These are phyloP conservation scores for Tetramorium simillimum DNA, from an alignment of 1,140 invertebrate species.

Conservation along the genomic window DNA sequence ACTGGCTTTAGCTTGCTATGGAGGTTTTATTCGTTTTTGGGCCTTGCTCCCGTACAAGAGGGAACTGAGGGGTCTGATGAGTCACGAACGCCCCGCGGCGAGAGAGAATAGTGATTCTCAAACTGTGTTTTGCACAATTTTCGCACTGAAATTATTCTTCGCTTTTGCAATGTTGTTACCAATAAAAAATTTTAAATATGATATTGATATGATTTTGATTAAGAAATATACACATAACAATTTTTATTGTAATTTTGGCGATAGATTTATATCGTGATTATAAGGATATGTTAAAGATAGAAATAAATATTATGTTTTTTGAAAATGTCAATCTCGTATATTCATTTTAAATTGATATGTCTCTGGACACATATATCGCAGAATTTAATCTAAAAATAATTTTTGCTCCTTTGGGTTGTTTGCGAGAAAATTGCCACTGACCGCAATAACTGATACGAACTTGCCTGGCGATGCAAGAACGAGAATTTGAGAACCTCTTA, in stretches of 20 bases:
- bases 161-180: not conserved
- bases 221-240: not conserved
- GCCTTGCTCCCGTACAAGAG: conserved; percentile 83
- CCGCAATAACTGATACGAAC: not conserved
- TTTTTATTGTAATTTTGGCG: not conserved
- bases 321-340: not conserved
- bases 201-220: not conserved
- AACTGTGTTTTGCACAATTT: conserved; percentile 7
- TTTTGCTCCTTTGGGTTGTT: not conserved
- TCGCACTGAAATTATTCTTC: conserved; percentile 23
- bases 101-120: conserved; percentile 81
- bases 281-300: not conserved
- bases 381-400: not conserved
- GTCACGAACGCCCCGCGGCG: conserved; percentile 84
- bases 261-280: not conserved
- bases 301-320: not conserved
- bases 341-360: not conserved
- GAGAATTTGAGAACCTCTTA: conserved; percentile 80
- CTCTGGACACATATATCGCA: not conserved
- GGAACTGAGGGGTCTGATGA: conserved; percentile 85
- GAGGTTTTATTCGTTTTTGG: conserved; percentile 83
- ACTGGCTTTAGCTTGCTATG: conserved; percentile 79
- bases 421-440: not conserved
- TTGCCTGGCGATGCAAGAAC: conserved; percentile 1
- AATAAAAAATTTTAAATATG: not conserved